Evolutionary conservation across 2,888 invertebrate genomes (phyloP).

Genomic region (Biston stratarius): DNA sequence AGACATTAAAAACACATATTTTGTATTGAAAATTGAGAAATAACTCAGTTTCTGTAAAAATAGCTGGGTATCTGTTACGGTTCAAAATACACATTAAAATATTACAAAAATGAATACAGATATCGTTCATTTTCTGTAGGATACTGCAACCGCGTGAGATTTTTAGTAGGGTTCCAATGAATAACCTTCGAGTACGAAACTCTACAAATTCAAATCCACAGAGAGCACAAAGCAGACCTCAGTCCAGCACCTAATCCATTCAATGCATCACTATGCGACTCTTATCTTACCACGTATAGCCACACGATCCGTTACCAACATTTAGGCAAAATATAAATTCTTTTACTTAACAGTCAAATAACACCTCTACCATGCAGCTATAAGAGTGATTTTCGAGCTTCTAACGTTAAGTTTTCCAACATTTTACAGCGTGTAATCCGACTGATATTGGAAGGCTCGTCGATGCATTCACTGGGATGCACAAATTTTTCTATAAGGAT

Average conservation of each 20-base stretch:
- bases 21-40: no score
- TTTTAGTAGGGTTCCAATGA: no score
- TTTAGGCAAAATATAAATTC: constrained; percentile 83
- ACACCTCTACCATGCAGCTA: constrained; percentile 54
- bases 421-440: constrained; percentile 80
- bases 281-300: constrained; percentile 80
- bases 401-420: constrained; percentile 66
- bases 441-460: constrained; percentile 83
- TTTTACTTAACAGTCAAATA: constrained; percentile 56
- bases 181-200: neutral
- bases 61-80: no score
- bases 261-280: constrained; percentile 80
- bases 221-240: constrained; percentile 66
- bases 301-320: constrained; percentile 83
- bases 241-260: constrained; percentile 73
- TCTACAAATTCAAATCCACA: constrained; percentile 19
- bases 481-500: constrained; percentile 86
- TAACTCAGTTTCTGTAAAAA: no score
- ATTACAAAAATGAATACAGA: no score
- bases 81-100: no score
- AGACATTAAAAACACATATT: no score
- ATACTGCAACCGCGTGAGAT: no score
- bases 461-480: constrained; percentile 84
- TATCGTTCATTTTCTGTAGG: no score
- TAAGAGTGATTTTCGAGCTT: constrained; percentile 59